A percentile compares a stretch with the other conserved stretches of the same genome.
Evolutionary conservation across 92 coral and sea anemone species (phyloP).

Genomic region (Palythoa grandiflora): DNA sequence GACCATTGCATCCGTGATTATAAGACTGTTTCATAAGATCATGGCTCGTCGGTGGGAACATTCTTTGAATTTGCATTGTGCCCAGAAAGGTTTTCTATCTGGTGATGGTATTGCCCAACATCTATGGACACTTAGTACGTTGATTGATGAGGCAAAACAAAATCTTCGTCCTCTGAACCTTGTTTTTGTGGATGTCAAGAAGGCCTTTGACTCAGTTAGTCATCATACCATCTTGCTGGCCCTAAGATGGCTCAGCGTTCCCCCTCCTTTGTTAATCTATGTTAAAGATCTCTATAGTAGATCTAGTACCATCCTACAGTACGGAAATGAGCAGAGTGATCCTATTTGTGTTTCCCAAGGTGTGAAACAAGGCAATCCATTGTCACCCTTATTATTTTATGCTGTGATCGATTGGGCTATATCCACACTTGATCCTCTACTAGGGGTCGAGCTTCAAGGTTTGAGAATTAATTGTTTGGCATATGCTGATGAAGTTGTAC

Average conservation of each 20-base stretch:
- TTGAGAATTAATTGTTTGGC: neutral
- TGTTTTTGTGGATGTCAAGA: neutral
- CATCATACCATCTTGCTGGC: neutral
- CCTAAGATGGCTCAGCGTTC: neutral
- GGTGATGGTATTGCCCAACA: constrained; percentile 23
- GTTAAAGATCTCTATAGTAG: neutral
- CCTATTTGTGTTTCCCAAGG: neutral
- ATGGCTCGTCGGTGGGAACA: neutral
- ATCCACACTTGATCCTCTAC: neutral
- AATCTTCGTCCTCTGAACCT: neutral
- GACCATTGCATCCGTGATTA: neutral
- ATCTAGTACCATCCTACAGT: neutral
- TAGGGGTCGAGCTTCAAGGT: neutral
- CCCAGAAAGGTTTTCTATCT: constrained; percentile 5
- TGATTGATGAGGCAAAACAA: neutral
- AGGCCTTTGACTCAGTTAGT: neutral
- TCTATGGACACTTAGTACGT: neutral
- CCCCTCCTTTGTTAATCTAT: neutral
- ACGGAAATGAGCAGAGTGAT: neutral
- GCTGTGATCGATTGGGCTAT: neutral
- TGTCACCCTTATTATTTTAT: neutral
- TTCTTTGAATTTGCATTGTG: neutral
- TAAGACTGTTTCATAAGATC: neutral
- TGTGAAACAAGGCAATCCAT: neutral
- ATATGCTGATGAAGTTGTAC: neutral